Percentiles rank a stretch among this genome's conserved stretches.
These are phyloP conservation scores for Icerya purchasi DNA, from an alignment of 2,888 invertebrate genomes.

Conservation along the genomic window DNA sequence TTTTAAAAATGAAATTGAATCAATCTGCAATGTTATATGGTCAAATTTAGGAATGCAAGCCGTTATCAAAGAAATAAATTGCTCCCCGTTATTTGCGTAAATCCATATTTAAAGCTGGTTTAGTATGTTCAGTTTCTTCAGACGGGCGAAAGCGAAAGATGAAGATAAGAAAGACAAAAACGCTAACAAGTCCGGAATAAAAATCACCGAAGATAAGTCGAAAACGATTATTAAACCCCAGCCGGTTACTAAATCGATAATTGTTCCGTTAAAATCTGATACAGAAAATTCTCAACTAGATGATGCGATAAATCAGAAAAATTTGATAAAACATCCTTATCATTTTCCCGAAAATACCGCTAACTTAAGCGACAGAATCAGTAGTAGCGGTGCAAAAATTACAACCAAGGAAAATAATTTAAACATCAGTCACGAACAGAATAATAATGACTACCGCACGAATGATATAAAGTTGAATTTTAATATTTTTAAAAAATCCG, in stretches of 20 bases:
- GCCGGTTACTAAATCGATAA: background rate
- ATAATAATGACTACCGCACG: background rate
- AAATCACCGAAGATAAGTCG: background rate
- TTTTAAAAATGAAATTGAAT: too few species aligned
- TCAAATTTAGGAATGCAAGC: too few species aligned
- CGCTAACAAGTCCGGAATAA: background rate
- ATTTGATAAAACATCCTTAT: too few species aligned
- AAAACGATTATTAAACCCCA: background rate
- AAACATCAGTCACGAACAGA: background rate
- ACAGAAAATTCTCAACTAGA: too few species aligned
- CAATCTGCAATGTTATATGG: too few species aligned
- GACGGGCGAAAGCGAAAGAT: background rate
- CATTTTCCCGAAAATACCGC: too few species aligned
- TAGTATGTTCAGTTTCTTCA: background rate
- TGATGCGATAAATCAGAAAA: too few species aligned
- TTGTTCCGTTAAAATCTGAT: background rate
- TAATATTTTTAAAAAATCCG: background rate
- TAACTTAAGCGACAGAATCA: too few species aligned
- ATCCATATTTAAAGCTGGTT: too few species aligned
- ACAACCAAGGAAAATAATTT: background rate
- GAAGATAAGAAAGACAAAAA: background rate
- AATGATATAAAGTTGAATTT: background rate
- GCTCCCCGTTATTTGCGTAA: too few species aligned
- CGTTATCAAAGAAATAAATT: too few species aligned
- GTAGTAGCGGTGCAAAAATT: too few species aligned